Percentiles rank a stretch among this genome's conserved stretches.
Evolutionary conservation across 2,113 vertebrate species (phyloP).

Genomic region (Nycticebus coucang): DNA sequence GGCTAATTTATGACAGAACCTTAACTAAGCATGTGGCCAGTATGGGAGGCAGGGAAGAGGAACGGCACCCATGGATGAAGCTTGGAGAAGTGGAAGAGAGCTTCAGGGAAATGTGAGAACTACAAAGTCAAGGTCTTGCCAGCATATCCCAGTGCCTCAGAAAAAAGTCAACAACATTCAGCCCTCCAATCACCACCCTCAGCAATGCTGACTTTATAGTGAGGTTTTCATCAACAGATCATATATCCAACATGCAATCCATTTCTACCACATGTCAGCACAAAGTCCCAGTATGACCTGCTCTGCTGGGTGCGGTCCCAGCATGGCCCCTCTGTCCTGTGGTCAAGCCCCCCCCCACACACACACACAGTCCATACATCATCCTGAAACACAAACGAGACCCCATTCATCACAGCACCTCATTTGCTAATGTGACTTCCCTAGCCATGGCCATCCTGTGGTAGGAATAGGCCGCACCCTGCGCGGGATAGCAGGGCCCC

Average conservation of each 20-base stretch:
- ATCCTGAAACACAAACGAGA: slow-evolving; percentile 62
- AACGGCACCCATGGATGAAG: not conserved
- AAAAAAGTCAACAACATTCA: slow-evolving; percentile 10
- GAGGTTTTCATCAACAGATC: slow-evolving; percentile 50
- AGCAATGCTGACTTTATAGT: not conserved
- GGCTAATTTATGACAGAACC: not conserved
- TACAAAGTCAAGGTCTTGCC: not conserved
- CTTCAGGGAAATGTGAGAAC: not conserved
- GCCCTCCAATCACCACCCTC: not conserved
- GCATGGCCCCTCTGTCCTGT: not conserved
- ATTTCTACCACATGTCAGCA: not conserved
- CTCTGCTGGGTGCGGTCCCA: slow-evolving; percentile 54
- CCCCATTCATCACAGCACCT: slow-evolving; percentile 71
- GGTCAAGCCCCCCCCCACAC: slow-evolving; percentile 55
- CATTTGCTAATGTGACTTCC: slow-evolving; percentile 55
- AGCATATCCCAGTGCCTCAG: not conserved
- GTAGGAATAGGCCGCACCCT: not conserved
- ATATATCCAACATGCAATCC: slow-evolving; percentile 41
- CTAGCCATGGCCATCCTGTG: accelerated
- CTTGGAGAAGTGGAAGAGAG: not conserved
- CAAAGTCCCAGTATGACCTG: not conserved
- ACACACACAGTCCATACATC: slow-evolving; percentile 66
- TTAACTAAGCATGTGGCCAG: accelerated
- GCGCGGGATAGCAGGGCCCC: not conserved
- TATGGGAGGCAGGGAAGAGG: not conserved